A percentile compares a stretch with the other conserved stretches of the same genome.
Evolutionary conservation across 64 coral and sea anemone genomes (phyloP).

Genomic region (Dendrophyllia cribrosa): DNA sequence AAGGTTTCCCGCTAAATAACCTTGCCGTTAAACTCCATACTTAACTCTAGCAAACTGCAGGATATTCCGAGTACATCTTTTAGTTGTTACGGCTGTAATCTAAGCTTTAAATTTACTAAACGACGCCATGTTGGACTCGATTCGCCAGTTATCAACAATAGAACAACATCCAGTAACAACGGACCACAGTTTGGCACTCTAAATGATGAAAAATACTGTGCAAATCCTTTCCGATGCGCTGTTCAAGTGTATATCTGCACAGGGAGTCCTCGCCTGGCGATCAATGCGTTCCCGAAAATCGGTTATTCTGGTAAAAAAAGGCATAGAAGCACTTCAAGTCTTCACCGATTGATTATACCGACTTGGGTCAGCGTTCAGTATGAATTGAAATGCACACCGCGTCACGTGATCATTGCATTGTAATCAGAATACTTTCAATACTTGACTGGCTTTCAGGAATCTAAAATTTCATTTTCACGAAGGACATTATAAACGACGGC

Average conservation of each 20-base stretch:
- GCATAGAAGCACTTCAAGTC: background rate
- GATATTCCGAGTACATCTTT: background rate
- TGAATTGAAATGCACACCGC: conserved; percentile 23
- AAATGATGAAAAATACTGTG: background rate
- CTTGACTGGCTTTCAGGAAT: conserved; percentile 52
- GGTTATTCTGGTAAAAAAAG: background rate
- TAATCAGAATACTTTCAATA: conserved; percentile 35
- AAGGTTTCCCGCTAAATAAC: background rate
- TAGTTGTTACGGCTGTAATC: background rate
- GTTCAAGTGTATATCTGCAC: background rate
- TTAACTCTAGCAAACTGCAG: background rate
- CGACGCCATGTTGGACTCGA: conserved; percentile 25
- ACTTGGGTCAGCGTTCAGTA: conserved; percentile 38
- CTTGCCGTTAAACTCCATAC: background rate
- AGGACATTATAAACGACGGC: background rate
- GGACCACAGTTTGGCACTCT: background rate
- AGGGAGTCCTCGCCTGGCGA: background rate
- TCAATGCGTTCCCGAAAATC: background rate
- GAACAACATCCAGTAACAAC: background rate
- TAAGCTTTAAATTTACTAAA: conserved; percentile 12
- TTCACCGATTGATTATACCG: background rate
- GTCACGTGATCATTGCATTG: conserved; percentile 62
- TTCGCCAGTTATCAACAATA: conserved; percentile 24
- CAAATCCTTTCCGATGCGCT: background rate
- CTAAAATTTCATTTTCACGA: background rate